Evolutionary conservation across 2,113 vertebrate species (phyloP), one percentile per base, ranked within the genome.

Genomic region (Microtus montanus): DNA sequence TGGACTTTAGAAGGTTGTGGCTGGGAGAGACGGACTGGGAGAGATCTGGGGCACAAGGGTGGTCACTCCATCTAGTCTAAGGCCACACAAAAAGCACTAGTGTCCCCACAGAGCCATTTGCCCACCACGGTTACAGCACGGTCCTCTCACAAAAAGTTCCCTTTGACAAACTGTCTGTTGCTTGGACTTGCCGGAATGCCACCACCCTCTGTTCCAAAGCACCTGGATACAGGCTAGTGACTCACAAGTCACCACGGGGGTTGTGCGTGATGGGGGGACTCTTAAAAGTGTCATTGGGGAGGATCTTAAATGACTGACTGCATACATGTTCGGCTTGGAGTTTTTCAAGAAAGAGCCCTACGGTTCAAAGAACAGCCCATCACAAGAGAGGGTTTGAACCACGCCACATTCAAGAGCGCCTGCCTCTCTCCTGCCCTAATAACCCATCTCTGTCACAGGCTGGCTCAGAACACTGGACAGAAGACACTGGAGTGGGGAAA

Each of bases 1-100:
- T 17, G 12, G 10, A 24, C 26, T 75, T 74, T 14, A 85, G 63
- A 33, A 28, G n/a, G 3, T 49, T 9, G 3, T 19, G 41, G 30
- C 52, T 11, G 13, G 15, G 11, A 41, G 66, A 82, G 38, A 28
- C 0, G 0, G 77, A 79, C 20, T 2, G 0, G 2, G 49, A 68
- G 61, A 47, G 61, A 54, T 64, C 63, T 35, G 3, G 24, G 0
- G 33, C 28, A 26, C 79, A 87, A 64, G 15, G 35, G 2, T 5
- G 1, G 73, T 54, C 7, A 1, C 44, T 61, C 41, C 70, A 7
- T 13, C 33, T 7, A 33, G 33, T 61, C 35, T 52, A 8, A 52
- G 74, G 41, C 0, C 2, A 33, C 11, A 0, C 0, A 1, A 41
- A 70, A 35, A 28, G 28, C 58, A 17, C 2, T 0, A 5, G 33